Evolutionary conservation across 92 coral and sea anemone species (phyloP).

Genomic region (Palythoa grandis): DNA sequence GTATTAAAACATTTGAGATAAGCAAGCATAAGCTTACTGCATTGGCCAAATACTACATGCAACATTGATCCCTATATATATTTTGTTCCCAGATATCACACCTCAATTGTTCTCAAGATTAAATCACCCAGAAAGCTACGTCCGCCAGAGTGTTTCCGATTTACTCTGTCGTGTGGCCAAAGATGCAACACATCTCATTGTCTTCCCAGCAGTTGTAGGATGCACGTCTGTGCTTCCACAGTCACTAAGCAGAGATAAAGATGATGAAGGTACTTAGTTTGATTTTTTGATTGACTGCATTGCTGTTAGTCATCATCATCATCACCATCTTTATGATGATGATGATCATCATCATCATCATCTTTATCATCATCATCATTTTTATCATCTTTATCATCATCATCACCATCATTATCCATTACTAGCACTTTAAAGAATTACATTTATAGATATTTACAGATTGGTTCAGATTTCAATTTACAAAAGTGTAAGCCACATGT

Average conservation of each 20-base stretch:
- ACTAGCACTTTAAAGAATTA: too few species aligned
- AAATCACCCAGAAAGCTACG: conserved; percentile 95
- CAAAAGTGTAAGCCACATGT: too few species aligned
- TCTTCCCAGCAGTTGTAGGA: conserved; percentile 96
- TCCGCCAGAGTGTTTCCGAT: conserved; percentile 95
- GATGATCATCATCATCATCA: too few species aligned
- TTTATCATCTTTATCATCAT: too few species aligned
- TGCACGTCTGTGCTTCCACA: conserved; percentile 79
- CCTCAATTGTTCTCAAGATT: conserved; percentile 97
- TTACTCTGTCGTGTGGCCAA: conserved; percentile 92
- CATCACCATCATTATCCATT: too few species aligned
- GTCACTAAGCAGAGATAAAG: conserved; percentile 70
- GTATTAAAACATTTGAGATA: not conserved
- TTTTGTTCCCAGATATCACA: conserved; percentile 73
- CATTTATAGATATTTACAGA: too few species aligned
- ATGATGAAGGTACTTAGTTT: conserved; percentile 55
- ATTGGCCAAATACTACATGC: not conserved
- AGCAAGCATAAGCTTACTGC: not conserved
- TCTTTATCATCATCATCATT: too few species aligned
- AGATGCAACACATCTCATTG: conserved; percentile 97
- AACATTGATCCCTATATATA: not conserved
- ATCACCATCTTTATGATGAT: too few species aligned
- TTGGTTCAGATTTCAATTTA: too few species aligned
- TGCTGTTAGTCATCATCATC: not conserved
- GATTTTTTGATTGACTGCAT: not conserved